Evolutionary conservation across 2,797 vertebrate genomes (phyloP).

Genomic region (Tapera naevia): DNA sequence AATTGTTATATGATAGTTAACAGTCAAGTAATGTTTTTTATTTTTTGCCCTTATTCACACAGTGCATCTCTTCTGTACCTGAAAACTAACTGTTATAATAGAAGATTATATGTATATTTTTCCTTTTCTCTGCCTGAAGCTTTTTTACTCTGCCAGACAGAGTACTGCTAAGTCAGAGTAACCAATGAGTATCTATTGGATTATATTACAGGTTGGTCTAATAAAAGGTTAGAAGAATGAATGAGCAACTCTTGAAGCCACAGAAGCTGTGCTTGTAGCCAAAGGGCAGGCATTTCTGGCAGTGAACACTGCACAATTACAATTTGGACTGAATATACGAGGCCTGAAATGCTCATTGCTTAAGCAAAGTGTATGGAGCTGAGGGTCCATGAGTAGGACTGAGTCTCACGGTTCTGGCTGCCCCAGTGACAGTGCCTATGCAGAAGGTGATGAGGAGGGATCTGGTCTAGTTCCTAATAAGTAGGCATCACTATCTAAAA

Average conservation of each 20-base stretch:
- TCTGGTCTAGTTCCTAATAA: neutral
- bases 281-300: constrained; percentile 9
- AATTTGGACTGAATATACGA: constrained; percentile 52
- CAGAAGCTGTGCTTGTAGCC: constrained; percentile 20
- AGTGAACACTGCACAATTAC: constrained; percentile 10
- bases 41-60: constrained; percentile 4
- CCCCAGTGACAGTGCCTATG: rapidly evolving
- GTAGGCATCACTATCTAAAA: neutral
- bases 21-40: constrained; percentile 1
- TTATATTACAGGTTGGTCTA: constrained; percentile 52
- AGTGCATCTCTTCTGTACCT: neutral
- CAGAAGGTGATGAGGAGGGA: neutral
- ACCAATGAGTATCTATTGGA: constrained; percentile 23
- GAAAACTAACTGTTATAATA: constrained; percentile 11
- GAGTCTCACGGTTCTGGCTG: neutral
- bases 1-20: constrained; percentile 51
- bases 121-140: neutral
- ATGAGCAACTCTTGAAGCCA: constrained; percentile 44
- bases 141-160: neutral
- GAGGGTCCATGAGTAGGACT: neutral
- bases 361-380: neutral
- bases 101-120: neutral
- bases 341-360: constrained; percentile 43
- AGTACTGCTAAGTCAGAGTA: constrained; percentile 11
- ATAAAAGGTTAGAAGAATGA: constrained; percentile 55